Evolutionary conservation across 1,140 invertebrate genomes (phyloP).

Genomic region (Drosophila repleta): DNA sequence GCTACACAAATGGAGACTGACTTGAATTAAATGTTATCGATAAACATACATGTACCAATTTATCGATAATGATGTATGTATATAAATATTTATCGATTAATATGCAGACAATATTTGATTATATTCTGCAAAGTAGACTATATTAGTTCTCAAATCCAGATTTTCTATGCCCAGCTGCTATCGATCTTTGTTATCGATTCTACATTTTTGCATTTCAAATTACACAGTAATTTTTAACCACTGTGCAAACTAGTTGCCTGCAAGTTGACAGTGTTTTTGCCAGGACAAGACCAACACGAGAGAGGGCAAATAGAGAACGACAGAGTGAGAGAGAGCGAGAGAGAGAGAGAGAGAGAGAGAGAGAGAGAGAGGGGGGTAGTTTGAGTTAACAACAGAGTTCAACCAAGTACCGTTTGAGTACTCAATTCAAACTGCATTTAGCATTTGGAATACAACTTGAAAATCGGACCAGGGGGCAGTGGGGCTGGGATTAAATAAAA

Average conservation of each 20-base stretch:
- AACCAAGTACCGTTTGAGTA: conserved; percentile 40
- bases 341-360: background rate
- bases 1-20: no score
- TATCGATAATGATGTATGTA: no score
- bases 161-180: no score
- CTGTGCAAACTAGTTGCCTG: conserved; percentile 11
- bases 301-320: background rate
- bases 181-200: background rate
- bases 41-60: background rate
- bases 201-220: no score
- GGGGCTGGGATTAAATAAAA: background rate
- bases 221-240: background rate
- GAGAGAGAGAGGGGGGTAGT: background rate
- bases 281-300: background rate
- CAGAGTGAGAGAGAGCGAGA: background rate
- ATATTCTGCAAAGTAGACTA: no score
- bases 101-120: no score
- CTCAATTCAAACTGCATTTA: conserved; percentile 62
- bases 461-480: conserved; percentile 12
- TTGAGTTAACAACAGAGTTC: background rate
- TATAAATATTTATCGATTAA: no score
- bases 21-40: background rate
- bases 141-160: no score
- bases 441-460: conserved; percentile 40
- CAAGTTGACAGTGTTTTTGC: conserved; percentile 45